Percentiles rank a stretch among this genome's conserved stretches.
These are phyloP conservation scores for Ophion slaviceki DNA, from an alignment of 2,888 invertebrate genomes.

Conservation along the genomic window DNA sequence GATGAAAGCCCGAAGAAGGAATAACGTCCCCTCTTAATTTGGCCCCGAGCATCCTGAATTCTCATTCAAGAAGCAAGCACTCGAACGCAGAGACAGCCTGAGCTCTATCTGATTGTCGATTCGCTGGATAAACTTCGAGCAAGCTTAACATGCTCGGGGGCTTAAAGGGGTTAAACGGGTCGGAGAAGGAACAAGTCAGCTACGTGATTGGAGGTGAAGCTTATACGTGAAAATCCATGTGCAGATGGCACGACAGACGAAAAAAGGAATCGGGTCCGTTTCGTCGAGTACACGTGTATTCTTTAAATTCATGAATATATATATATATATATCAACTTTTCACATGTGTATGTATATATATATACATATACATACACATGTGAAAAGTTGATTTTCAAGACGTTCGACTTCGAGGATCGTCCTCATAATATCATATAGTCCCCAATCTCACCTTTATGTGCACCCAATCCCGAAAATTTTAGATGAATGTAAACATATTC, in stretches of 20 bases:
- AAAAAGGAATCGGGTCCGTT: constrained; percentile 37
- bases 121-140: constrained; percentile 64
- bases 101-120: constrained; percentile 61
- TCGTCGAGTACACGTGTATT: constrained; percentile 25
- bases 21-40: constrained; percentile 57
- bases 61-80: constrained; percentile 48
- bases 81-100: constrained; percentile 22
- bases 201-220: constrained; percentile 61
- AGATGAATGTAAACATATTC: no score
- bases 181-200: constrained; percentile 34
- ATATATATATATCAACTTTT: no score
- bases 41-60: constrained; percentile 47
- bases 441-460: neutral
- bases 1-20: constrained; percentile 41
- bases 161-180: constrained; percentile 14
- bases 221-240: constrained; percentile 50
- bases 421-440: neutral
- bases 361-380: neutral
- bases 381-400: neutral
- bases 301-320: neutral
- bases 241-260: constrained; percentile 36
- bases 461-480: no score
- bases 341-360: no score
- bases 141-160: constrained; percentile 55
- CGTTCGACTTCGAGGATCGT: neutral